Base-by-base conservation (phyloP, 2,888 invertebrate species). In the Danaus chrysippus region DNA sequence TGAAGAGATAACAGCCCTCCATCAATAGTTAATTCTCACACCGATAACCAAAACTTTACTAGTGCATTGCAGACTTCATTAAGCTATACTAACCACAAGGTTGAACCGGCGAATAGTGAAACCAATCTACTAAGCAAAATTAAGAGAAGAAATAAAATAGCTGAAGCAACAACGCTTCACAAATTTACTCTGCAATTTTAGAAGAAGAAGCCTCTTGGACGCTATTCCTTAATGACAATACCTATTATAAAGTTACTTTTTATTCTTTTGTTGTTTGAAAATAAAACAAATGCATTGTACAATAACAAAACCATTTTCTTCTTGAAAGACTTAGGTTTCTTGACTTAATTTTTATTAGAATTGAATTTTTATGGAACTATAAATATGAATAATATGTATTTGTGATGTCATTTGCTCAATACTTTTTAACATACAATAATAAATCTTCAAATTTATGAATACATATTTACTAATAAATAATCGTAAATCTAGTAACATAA, bases 41-140 rank as follows among this genome's bases (percentile, higher is more conserved):
- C 44, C 60, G 52, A 54, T 60, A 34, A 11, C 58, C 56, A 56
- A 62, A 63, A 62, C 61, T 61, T 67, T 61, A 61, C 65, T 67
- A 67, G 58, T 56, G 59, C 58, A 59, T 23, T 65, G 62, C 63
- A 62, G 63, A 59, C 65, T 67, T 63, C 59, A 67, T 67, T 63
- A 63, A 52, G 43, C 59, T 55, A 17, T 54, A 17, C 57, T 49
- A 55, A 58, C 61, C 59, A 59, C 65, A 63, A 63, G 42, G 54
- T 53, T 56, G 59, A 53, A 44, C 53, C 46, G 43, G 42, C 17
- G 42, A n/a, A 53, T 54, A 58, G 42, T 54, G 42, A 57, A 57
- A 58, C 42, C 53, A 58, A 15, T 53, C 53, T 49, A 10, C 42
- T 19, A 42, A 53, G 19, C 44, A 56, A 23, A n/a, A 34, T 34